Base-by-base conservation (phyloP, 2,113 vertebrate species). In the Axis porcinus region DNA sequence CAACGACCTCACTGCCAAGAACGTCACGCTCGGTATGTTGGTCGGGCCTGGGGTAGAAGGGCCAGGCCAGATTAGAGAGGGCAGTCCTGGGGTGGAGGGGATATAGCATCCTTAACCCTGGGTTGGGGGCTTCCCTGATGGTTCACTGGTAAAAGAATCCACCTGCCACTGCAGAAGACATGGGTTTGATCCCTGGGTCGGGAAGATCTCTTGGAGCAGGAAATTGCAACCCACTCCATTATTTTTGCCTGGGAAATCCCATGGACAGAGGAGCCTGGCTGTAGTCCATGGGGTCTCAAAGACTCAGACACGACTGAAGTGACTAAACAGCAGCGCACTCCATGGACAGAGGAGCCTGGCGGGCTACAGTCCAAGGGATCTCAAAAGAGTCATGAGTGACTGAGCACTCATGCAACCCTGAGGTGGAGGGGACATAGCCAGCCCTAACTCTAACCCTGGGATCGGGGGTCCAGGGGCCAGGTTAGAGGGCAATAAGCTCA, bases 1-100 rank as follows among this genome's bases (percentile, higher is more conserved):
- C 99, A 99, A 99, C 12, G 99, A 99, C 98, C 97, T 99, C 98
- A 99, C 99, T 21, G 99, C 99, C 94, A 99, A 99, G 99, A 99
- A 99, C 45, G 99, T 99, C 98, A 99, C 99, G 30, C 98, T 99
- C 91, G 99, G 99, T 99, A 98, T 1, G 99, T 98, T 23, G 3
- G 67, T 84, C 1, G 7, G 79, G 36, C 58, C 55, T 4, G 0
- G 27, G 58, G 5, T 16, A 6, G 70, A 30, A 23, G n/a, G 21
- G 52, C 33, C 2, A 4, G 6, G 60, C 23, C 28, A 0, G 19
- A 2, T n/a, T 28, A 33, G 57, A 50, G 67, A 79, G 7, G 27
- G 76, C 76, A 47, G 43, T 40, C 36, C 36, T 0, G 10, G n/a
- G n/a, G 36, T 14, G 74, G 40, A 15, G 27, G 23, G 40, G 36